Conservation (phyloP, 1,140 invertebrate genomes). For the Cephus cinctus region DNA sequence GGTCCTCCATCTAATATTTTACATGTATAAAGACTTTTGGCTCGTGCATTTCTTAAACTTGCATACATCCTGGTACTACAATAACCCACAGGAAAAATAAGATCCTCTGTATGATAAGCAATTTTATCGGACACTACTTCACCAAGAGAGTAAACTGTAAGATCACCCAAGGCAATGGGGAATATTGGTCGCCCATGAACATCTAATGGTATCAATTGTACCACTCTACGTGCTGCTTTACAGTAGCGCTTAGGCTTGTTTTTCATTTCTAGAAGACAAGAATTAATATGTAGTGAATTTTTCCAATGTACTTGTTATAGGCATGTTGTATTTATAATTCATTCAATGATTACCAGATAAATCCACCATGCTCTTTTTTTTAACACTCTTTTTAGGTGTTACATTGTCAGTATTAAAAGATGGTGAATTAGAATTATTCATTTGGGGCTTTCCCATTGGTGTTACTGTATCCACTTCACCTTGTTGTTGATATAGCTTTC, state of each 20-base stretch:
- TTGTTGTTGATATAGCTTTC: constrained; percentile 66
- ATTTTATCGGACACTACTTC: constrained; percentile 71
- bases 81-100: constrained; percentile 79
- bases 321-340: too few relatives aligned
- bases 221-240: constrained; percentile 45
- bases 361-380: constrained; percentile 27
- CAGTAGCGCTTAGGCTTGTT: constrained; percentile 39
- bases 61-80: constrained; percentile 77
- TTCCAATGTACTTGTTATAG: neutral
- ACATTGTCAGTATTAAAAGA: constrained; percentile 30
- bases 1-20: constrained; percentile 74
- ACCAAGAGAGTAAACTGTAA: constrained; percentile 76
- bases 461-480: constrained; percentile 57
- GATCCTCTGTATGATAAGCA: constrained; percentile 70
- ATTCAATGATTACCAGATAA: too few relatives aligned
- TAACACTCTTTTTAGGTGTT: constrained; percentile 39
- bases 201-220: constrained; percentile 69
- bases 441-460: constrained; percentile 33
- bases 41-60: constrained; percentile 67
- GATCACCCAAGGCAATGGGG: constrained; percentile 70
- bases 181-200: constrained; percentile 69
- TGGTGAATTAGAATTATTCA: constrained; percentile 34
- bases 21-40: constrained; percentile 80
- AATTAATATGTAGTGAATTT: constrained; percentile 7
- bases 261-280: constrained; percentile 34